Evolutionary conservation across 2,113 vertebrate species (phyloP).

Genomic region (Thermophis baileyi): DNA sequence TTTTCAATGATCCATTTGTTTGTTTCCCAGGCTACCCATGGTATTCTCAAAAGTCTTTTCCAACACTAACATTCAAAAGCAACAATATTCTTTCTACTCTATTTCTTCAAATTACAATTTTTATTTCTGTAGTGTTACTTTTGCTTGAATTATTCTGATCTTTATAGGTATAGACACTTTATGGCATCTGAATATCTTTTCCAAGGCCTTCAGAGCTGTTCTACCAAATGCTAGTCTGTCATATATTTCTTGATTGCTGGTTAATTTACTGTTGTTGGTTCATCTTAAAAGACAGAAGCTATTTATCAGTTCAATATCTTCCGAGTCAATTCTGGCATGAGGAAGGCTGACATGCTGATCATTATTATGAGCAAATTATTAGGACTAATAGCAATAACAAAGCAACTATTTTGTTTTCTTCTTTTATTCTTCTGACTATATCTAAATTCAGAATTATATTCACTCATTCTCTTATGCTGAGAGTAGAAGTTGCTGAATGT

Average conservation of each 20-base stretch:
- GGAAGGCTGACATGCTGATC: not conserved
- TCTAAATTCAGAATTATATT: not conserved
- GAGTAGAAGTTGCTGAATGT: not conserved
- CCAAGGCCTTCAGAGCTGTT: not conserved
- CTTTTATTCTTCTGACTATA: not conserved
- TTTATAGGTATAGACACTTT: not conserved
- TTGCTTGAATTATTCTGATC: not conserved
- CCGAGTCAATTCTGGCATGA: not conserved
- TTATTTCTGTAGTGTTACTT: not conserved
- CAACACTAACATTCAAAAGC: not conserved
- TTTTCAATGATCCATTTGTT: not conserved
- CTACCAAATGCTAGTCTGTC: not conserved
- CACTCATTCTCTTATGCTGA: not conserved
- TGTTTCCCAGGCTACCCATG: not conserved
- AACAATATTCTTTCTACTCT: not conserved
- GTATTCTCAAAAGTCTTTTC: not conserved
- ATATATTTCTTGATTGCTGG: not conserved
- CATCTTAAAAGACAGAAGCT: not conserved
- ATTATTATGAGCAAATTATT: not conserved
- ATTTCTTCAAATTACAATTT: not conserved
- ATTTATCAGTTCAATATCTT: not conserved
- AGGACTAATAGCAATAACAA: not conserved
- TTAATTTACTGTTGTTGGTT: not conserved
- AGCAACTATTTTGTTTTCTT: not conserved
- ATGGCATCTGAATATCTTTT: not conserved